phyloP scores from a whole-genome alignment of 35 echinoderm and acorn worm genomes.

The Strongylocentrotus purpuratus region DNA sequence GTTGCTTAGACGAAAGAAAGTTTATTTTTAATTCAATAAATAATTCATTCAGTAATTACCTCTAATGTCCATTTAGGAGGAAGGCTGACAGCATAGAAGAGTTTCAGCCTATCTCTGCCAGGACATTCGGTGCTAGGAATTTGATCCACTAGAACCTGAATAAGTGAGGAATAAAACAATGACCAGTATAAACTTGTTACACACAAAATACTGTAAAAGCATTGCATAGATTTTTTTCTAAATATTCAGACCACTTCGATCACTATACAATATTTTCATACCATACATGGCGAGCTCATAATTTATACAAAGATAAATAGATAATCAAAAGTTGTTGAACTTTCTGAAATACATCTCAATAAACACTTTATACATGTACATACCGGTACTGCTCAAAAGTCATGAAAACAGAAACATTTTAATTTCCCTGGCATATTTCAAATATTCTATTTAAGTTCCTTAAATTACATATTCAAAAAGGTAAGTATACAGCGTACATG shows the following conservation, averaged over 20 bases:
- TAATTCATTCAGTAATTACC: constrained; percentile 61
- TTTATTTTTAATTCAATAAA: too few species aligned
- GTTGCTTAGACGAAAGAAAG: too few species aligned
- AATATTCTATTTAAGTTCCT: too few species aligned
- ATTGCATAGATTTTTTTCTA: not conserved
- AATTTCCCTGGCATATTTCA: too few species aligned
- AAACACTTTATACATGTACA: too few species aligned
- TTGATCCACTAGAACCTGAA: constrained; percentile 78
- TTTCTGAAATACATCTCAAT: too few species aligned
- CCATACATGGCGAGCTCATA: not conserved
- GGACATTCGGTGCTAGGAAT: constrained; percentile 62
- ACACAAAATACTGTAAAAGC: not conserved
- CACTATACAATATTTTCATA: not conserved
- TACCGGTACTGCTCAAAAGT: too few species aligned
- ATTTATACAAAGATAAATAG: not conserved
- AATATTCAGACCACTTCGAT: not conserved
- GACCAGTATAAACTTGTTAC: not conserved
- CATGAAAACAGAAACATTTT: too few species aligned
- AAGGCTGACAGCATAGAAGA: constrained; percentile 77
- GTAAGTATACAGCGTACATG: too few species aligned
- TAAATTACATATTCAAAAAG: too few species aligned
- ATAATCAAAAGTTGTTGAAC: too few species aligned
- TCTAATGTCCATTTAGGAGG: constrained; percentile 89
- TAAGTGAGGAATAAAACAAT: not conserved
- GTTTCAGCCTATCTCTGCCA: constrained; percentile 65